These are phyloP conservation scores for Gortyna flavago DNA, from an alignment of 2,888 invertebrate species.

Conservation along the genomic window DNA sequence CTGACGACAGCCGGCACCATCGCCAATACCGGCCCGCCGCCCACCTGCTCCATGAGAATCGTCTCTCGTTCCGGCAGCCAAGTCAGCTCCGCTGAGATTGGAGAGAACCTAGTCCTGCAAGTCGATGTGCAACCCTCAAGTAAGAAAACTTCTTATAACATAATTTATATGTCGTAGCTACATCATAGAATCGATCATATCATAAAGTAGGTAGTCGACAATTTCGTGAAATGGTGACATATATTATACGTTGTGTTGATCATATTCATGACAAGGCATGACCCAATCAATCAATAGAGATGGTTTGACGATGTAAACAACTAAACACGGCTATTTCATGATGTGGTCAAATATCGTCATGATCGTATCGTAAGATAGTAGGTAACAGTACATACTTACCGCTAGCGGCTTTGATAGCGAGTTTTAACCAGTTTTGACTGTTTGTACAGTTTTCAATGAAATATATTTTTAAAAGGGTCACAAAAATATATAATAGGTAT, in stretches of 20 bases:
- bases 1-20: slow-evolving; percentile 98
- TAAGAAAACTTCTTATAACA: slow-evolving; percentile 75
- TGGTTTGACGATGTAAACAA: background rate
- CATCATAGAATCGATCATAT: background rate
- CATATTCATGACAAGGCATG: background rate
- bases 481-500: too few species aligned
- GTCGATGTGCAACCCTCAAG: slow-evolving; percentile 95
- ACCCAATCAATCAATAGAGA: slow-evolving; percentile 3
- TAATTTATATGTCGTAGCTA: background rate
- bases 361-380: background rate
- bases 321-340: background rate
- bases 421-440: background rate
- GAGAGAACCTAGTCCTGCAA: slow-evolving; percentile 96
- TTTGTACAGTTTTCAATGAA: background rate
- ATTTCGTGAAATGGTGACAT: background rate
- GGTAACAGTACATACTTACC: background rate
- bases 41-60: slow-evolving; percentile 97
- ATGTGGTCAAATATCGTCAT: background rate
- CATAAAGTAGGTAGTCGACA: too few species aligned
- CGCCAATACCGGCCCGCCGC: slow-evolving; percentile 98
- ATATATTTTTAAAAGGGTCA: background rate
- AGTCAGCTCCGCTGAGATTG: slow-evolving; percentile 97
- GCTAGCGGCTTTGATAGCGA: background rate
- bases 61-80: slow-evolving; percentile 96
- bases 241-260: background rate